Percentiles rank a stretch among this genome's conserved stretches.
These are phyloP conservation scores for Beris chalybata DNA, from an alignment of 2,888 invertebrate genomes.

Conservation along the genomic window DNA sequence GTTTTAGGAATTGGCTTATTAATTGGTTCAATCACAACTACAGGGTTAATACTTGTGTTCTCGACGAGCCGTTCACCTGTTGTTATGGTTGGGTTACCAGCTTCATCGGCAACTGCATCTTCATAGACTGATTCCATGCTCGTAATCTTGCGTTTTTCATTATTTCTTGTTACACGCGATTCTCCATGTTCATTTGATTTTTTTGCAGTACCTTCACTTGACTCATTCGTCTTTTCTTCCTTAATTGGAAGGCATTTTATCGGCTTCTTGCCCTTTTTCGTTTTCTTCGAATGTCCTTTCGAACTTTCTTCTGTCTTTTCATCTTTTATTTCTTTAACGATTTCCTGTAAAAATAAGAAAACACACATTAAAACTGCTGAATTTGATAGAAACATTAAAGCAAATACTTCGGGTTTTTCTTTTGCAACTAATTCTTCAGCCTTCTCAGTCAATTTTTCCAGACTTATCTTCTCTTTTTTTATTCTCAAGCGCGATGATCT, in stretches of 20 bases:
- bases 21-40: background rate
- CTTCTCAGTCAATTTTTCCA: conserved; percentile 20
- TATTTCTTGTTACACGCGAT: conserved; percentile 2
- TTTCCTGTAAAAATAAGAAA: background rate
- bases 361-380: too few relatives aligned
- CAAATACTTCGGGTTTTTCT: background rate
- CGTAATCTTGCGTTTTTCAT: conserved; percentile 11
- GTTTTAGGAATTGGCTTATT: background rate
- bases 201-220: conserved; percentile 3
- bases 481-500: conserved; percentile 17
- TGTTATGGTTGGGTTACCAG: background rate
- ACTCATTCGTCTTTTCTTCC: conserved; percentile 6
- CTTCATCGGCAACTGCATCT: conserved; percentile 50
- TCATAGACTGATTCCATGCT: conserved; percentile 54
- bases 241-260: conserved; percentile 27
- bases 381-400: too few relatives aligned
- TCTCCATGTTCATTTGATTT: conserved; percentile 24
- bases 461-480: conserved; percentile 28
- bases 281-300: background rate
- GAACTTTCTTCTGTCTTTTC: conserved; percentile 6
- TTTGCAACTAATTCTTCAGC: background rate
- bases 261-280: conserved; percentile 13
- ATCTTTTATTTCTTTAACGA: background rate
- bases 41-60: conserved; percentile 1
- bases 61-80: conserved; percentile 13